Conservation (phyloP, 1,140 invertebrate genomes). For the Palaemon carinicauda region DNA sequence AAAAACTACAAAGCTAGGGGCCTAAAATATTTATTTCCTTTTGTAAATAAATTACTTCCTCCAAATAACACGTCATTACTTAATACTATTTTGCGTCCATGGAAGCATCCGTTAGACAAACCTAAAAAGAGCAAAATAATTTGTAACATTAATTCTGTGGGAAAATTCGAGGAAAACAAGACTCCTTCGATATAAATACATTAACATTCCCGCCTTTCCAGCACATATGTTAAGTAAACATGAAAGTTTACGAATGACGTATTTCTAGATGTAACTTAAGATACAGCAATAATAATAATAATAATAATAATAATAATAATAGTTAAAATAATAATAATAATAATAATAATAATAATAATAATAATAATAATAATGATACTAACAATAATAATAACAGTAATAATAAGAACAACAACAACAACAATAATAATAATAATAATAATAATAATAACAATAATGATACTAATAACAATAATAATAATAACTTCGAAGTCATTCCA, state of each 20-base stretch:
- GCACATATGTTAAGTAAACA: not conserved
- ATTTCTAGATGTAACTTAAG: too few relatives aligned
- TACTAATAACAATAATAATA: not conserved
- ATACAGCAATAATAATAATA: not conserved
- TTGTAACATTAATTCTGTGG: too few relatives aligned
- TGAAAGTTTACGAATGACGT: not conserved
- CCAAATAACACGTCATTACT: too few relatives aligned
- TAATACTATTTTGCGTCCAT: too few relatives aligned
- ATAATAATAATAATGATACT: not conserved
- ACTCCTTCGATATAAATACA: not conserved
- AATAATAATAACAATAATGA: not conserved
- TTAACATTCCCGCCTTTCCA: not conserved
- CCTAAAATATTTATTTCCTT: too few relatives aligned
- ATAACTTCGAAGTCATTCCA: not conserved
- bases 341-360: not conserved
- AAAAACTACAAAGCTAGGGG: too few relatives aligned
- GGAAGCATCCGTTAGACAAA: too few relatives aligned
- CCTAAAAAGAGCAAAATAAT: too few relatives aligned
- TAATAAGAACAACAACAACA: not conserved
- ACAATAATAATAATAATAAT: not conserved
- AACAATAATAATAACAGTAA: not conserved
- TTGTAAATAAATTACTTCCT: too few relatives aligned
- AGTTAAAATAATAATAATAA: not conserved
- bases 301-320: constrained; percentile 4
- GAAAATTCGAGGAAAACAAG: too few relatives aligned